Evolutionary conservation across 1,140 invertebrate genomes (phyloP), one percentile per base, ranked within the genome.

Genomic region (Scylla paramamosain): DNA sequence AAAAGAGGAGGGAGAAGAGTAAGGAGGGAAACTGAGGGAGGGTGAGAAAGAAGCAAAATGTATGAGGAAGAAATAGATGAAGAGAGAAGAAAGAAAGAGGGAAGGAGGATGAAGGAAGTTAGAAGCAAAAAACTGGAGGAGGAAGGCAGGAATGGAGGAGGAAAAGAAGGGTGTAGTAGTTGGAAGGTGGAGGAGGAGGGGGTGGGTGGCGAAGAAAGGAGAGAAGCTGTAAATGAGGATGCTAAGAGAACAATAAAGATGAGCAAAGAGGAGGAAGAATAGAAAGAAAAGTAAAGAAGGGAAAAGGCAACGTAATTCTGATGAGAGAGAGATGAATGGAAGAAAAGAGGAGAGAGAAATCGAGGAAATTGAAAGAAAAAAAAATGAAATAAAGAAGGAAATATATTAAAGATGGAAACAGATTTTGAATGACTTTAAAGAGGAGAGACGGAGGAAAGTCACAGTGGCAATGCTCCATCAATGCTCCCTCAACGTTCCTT

Each of bases 81-180:
- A 92, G 91, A 92, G 48, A 92, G 91, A 92, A 92, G 91, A 91
- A 48, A 92, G n/a, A 7, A 39, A 12, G 20, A 86, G 29, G 28
- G 67, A 82, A 82, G 67, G n/a, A 32, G 67, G 25, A 82, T 39
- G 20, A 67, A 92, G 48, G 91, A 92, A 82, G 32, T 20, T 20
- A 59, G 52, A 20, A 59, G 20, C 12, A 59, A 59, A 59, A 59
- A 20, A 77, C 0, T 2, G 6, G 87, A 32, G 31, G 29, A 10
- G 3, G 87, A 48, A 32, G 87, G 31, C 2, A 29, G 87, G 10
- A 39, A 39, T 25, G 84, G 32, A 45, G 31, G 87, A 88, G n/a
- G 20, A 28, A 20, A 48, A 20, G 31, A 2, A 48, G 32, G 31
- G 28, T 10, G 46, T 25, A 88, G 20, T 12, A 39, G 87, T 0